Conservation (phyloP, 2,113 vertebrate genomes). For the Archilochus colubris region DNA sequence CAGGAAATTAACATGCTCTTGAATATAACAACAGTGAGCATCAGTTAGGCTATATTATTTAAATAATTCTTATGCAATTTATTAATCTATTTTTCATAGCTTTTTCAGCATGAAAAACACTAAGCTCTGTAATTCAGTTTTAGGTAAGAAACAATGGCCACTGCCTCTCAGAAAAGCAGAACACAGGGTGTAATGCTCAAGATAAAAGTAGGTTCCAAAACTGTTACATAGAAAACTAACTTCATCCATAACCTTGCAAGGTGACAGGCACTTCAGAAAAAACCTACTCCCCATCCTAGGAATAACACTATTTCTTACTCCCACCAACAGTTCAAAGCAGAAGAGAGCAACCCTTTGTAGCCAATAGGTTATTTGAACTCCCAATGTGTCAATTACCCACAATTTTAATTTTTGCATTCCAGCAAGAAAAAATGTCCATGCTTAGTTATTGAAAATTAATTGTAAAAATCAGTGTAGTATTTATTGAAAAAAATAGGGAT, state of each 20-base stretch:
- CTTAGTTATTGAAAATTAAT: constrained; percentile 1
- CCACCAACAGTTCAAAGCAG: not conserved
- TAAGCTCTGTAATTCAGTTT: not conserved
- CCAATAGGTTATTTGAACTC: not conserved
- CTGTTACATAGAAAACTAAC: not conserved
- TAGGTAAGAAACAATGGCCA: not conserved
- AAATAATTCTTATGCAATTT: not conserved
- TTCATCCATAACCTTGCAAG: not conserved
- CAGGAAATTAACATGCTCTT: not conserved
- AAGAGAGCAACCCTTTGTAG: not conserved
- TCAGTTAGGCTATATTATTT: not conserved
- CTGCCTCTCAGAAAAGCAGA: not conserved
- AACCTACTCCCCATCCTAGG: not conserved
- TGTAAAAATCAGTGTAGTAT: constrained; percentile 55
- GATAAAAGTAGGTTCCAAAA: not conserved
- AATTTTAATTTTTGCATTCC: not conserved
- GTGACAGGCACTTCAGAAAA: not conserved
- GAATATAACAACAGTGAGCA: not conserved
- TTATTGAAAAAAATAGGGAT: constrained; percentile 51
- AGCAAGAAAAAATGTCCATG: constrained; percentile 6
- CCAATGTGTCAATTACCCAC: not conserved
- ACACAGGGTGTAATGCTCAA: not conserved
- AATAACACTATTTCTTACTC: not conserved
- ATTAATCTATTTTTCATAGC: not conserved
- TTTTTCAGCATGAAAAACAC: not conserved